Conservation (phyloP, 2,113 vertebrate species). For the Petroica traversi region DNA sequence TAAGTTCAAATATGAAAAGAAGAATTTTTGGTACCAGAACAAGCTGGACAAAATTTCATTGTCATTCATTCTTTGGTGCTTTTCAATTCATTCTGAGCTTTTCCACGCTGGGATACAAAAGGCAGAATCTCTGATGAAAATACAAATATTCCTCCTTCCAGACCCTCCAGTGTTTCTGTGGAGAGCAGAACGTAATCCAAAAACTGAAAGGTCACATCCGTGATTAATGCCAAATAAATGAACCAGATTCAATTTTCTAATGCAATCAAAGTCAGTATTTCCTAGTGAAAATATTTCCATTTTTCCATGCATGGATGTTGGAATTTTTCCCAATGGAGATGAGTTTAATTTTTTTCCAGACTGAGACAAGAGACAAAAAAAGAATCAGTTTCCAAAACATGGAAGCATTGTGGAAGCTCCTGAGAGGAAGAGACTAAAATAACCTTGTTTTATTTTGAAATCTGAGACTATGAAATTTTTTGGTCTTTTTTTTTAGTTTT, state of each 20-base stretch:
- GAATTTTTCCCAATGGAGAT: background rate
- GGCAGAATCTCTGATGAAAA: background rate
- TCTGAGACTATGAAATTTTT: background rate
- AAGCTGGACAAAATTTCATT: background rate
- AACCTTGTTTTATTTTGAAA: background rate
- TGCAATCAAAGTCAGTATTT: background rate
- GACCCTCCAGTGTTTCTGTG: background rate
- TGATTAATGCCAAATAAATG: background rate
- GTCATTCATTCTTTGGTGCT: background rate
- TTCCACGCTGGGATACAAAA: background rate
- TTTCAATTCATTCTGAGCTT: background rate
- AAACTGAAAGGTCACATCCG: background rate
- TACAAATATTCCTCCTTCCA: background rate
- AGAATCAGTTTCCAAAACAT: background rate
- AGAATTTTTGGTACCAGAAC: background rate
- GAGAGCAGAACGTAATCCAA: background rate
- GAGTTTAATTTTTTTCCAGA: background rate
- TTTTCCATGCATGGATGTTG: background rate
- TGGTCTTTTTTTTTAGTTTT: background rate
- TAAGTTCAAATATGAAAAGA: background rate
- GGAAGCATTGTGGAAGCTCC: background rate
- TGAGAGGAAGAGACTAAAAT: background rate
- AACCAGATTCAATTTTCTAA: background rate
- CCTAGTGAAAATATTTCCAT: background rate
- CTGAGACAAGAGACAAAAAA: background rate